A percentile compares a stretch with the other conserved stretches of the same genome.
Conservation (phyloP, 1,140 invertebrate species). For the Nephila pilipes region DNA sequence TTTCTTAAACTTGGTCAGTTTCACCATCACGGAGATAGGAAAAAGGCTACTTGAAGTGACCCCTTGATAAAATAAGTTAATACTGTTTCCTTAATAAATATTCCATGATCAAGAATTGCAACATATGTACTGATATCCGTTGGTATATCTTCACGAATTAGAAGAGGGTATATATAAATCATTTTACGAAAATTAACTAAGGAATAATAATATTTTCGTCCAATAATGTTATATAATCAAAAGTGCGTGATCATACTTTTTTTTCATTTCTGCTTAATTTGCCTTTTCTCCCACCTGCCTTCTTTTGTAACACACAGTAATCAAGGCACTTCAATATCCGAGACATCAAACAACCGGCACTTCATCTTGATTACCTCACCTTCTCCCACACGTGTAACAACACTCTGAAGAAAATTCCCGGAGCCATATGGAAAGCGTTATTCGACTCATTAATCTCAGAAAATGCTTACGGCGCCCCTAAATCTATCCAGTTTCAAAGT, state of each 20-base stretch:
- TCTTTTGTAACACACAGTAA: constrained; percentile 5
- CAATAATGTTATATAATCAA: background rate
- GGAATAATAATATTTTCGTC: background rate
- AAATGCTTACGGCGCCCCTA: constrained; percentile 34
- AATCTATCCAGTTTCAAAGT: constrained; percentile 15
- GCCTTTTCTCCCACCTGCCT: constrained; percentile 14
- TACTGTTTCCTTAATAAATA: too few relatives aligned
- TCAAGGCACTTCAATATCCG: too few relatives aligned
- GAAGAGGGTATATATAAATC: too few relatives aligned
- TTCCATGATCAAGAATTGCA: too few relatives aligned
- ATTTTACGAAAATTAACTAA: background rate
- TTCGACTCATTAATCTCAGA: constrained; percentile 55
- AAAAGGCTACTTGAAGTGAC: too few relatives aligned
- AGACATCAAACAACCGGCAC: constrained; percentile 42
- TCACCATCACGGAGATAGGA: too few relatives aligned
- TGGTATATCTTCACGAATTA: too few relatives aligned
- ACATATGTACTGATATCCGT: too few relatives aligned
- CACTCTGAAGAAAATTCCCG: constrained; percentile 55
- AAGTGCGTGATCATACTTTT: background rate
- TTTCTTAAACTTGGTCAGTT: too few relatives aligned
- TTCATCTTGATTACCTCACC: constrained; percentile 57
- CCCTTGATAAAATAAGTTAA: too few relatives aligned
- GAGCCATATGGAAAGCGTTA: constrained; percentile 64
- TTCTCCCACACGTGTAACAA: constrained; percentile 1
- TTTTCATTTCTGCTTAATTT: constrained; percentile 43